phyloP scores from a whole-genome alignment of 1,140 invertebrate genomes.

The Tetramorium alpestre region DNA sequence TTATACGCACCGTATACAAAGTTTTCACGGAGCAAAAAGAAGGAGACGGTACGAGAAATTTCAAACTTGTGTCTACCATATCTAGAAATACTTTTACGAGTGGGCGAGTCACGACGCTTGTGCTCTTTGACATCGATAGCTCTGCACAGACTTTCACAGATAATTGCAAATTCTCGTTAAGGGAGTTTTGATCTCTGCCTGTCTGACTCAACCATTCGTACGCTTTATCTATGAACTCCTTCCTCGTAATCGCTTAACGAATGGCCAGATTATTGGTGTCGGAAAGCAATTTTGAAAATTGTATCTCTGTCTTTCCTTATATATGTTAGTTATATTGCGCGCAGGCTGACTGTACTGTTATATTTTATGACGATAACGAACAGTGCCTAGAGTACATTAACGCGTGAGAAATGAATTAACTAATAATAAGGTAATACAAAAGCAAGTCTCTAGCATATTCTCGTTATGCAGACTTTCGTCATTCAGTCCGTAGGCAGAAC shows the following conservation, averaged over 20 bases:
- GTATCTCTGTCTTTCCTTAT: conserved; percentile 53
- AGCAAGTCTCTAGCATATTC: conserved; percentile 65
- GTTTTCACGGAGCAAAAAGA: conserved; percentile 33
- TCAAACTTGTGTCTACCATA: conserved; percentile 88
- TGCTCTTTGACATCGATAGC: conserved; percentile 46
- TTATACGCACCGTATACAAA: conserved; percentile 47
- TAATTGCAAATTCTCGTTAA: conserved; percentile 57
- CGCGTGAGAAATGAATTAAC: conserved; percentile 65
- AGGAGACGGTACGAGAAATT: conserved; percentile 70
- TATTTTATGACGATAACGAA: conserved; percentile 51
- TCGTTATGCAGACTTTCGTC: conserved; percentile 69
- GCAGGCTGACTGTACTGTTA: conserved; percentile 57
- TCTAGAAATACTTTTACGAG: conserved; percentile 70
- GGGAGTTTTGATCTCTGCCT: conserved; percentile 25
- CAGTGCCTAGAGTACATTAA: conserved; percentile 61
- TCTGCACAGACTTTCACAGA: conserved; percentile 35
- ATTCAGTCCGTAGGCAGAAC: conserved; percentile 72
- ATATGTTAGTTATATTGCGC: conserved; percentile 27
- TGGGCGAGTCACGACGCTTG: conserved; percentile 62
- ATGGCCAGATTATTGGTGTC: conserved; percentile 60
- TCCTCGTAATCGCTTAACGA: conserved; percentile 60
- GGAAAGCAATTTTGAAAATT: conserved; percentile 58
- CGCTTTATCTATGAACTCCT: conserved; percentile 62
- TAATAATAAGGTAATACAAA: conserved; percentile 68
- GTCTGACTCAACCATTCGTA: conserved; percentile 58